A percentile compares a stretch with the other conserved stretches of the same genome.
phyloP scores from a whole-genome alignment of 2,888 invertebrate species.

The Sarcophaga carnaria region DNA sequence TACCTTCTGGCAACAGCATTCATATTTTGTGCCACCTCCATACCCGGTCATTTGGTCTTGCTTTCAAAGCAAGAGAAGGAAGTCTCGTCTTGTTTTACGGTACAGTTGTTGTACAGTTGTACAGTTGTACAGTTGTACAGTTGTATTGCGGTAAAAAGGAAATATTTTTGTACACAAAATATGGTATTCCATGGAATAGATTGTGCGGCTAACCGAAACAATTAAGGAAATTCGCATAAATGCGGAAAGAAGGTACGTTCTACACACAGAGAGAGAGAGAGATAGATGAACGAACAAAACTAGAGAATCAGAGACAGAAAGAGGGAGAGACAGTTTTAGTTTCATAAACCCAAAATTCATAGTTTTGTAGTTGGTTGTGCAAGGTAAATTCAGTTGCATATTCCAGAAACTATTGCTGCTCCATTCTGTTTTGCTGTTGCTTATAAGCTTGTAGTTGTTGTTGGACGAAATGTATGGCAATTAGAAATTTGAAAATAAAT shows the following conservation, averaged over 20 bases:
- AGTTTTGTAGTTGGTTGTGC: not conserved
- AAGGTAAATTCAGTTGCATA: constrained; percentile 13
- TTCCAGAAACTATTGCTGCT: constrained; percentile 49
- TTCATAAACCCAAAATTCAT: constrained; percentile 23
- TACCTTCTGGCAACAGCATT: constrained; percentile 74
- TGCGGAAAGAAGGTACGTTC: constrained; percentile 67
- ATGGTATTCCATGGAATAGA: constrained; percentile 77
- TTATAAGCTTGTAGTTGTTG: too few relatives aligned
- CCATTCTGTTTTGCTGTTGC: not conserved
- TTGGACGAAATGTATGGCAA: constrained; percentile 39
- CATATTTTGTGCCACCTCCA: constrained; percentile 51
- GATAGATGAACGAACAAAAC: not conserved
- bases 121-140: constrained; percentile 17
- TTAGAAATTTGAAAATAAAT: constrained; percentile 51
- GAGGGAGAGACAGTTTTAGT: constrained; percentile 24
- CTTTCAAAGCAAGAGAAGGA: not conserved
- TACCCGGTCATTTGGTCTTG: not conserved
- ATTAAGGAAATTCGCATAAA: constrained; percentile 79
- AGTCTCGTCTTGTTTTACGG: not conserved
- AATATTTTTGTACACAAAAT: constrained; percentile 70
- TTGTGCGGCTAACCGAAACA: constrained; percentile 81
- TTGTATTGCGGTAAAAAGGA: constrained; percentile 57
- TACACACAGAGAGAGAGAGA: not conserved
- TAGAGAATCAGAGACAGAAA: not conserved
- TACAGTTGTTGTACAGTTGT: not conserved